Percentiles rank a stretch among this genome's conserved stretches.
These are phyloP conservation scores for Rhineura floridana DNA, from an alignment of 2,113 vertebrate genomes.

Conservation along the genomic window DNA sequence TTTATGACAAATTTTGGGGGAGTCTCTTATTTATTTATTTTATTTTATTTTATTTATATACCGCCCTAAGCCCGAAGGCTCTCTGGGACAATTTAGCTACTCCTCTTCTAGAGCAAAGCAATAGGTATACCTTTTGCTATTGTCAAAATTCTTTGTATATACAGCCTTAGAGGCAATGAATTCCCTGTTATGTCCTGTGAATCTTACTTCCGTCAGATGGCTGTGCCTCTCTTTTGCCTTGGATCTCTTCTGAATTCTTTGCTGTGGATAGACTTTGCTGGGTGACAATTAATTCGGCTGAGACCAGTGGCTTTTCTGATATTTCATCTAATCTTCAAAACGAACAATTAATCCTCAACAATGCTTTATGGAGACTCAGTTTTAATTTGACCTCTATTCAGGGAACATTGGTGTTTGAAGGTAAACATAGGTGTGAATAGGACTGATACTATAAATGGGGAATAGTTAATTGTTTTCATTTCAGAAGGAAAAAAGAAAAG, in stretches of 20 bases:
- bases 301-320: conserved; percentile 19
- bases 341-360: background rate
- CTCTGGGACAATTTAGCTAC: too few species aligned
- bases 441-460: background rate
- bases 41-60: too few species aligned
- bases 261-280: background rate
- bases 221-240: background rate
- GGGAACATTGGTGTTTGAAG: conserved; percentile 4
- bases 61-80: too few species aligned
- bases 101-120: background rate
- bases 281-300: conserved; percentile 7
- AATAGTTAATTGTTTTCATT: background rate
- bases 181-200: background rate
- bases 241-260: background rate
- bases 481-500: background rate
- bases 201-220: background rate
- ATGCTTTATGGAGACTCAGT: background rate
- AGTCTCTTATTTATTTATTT: too few species aligned
- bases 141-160: background rate
- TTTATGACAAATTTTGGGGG: too few species aligned
- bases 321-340: conserved; percentile 9
- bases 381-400: conserved; percentile 5
- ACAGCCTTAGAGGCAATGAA: background rate
- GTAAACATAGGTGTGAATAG: background rate
- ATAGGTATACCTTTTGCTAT: background rate